These are phyloP conservation scores for Poeciliopsis occidentalis DNA, from an alignment of 2,113 vertebrate species.

Conservation along the genomic window DNA sequence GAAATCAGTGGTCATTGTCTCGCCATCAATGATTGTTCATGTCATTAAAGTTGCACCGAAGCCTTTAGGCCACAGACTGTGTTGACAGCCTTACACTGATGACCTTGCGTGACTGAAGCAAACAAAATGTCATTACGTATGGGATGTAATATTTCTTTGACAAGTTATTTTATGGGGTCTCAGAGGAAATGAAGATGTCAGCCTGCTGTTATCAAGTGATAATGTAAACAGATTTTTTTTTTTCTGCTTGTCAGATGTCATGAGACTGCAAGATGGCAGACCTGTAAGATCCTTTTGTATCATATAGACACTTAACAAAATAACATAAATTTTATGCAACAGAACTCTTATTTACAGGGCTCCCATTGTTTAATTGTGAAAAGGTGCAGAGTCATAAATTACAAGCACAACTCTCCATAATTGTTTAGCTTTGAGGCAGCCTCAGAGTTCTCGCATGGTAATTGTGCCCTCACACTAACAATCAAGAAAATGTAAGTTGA, in stretches of 20 bases:
- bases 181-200: slow-evolving; percentile 73
- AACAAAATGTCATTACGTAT: slow-evolving; percentile 56
- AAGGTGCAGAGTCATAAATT: slow-evolving; percentile 19
- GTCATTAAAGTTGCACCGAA: slow-evolving; percentile 49
- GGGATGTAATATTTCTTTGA: slow-evolving; percentile 72
- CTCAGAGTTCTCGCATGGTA: slow-evolving; percentile 25
- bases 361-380: slow-evolving; percentile 12
- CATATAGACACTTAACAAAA: slow-evolving; percentile 50
- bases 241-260: slow-evolving; percentile 67
- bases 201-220: slow-evolving; percentile 64
- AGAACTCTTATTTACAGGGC: neutral
- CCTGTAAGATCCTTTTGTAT: slow-evolving; percentile 41
- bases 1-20: neutral
- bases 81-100: slow-evolving; percentile 31
- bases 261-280: slow-evolving; percentile 37
- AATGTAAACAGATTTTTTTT: slow-evolving; percentile 74
- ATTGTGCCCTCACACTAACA: slow-evolving; percentile 49
- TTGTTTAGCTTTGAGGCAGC: neutral
- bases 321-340: neutral
- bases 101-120: slow-evolving; percentile 59
- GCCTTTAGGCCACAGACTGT: neutral
- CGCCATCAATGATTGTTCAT: slow-evolving; percentile 17
- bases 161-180: slow-evolving; percentile 72
- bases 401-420: neutral
- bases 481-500: slow-evolving; percentile 30